Conservation (phyloP, 2,888 invertebrate species). For the Stenodema calcarata region DNA sequence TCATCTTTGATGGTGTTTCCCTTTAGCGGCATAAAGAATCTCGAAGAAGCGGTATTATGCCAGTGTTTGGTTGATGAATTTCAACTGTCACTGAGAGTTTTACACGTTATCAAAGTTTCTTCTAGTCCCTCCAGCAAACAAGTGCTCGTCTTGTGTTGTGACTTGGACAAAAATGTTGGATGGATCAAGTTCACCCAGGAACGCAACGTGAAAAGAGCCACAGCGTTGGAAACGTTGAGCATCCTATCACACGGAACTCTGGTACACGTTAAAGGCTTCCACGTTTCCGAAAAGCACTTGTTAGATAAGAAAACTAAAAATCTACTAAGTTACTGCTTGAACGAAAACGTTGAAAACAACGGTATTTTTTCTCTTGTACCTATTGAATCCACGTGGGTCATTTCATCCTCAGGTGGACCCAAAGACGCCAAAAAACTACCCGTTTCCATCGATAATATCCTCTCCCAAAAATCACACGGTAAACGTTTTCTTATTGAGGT, state of each 20-base stretch:
- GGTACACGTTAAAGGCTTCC: not conserved
- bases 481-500: not conserved
- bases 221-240: not conserved
- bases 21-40: not conserved
- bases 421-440: not conserved
- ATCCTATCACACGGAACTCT: not conserved
- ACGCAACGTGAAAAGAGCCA: not conserved
- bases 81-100: not conserved
- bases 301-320: conserved; percentile 12
- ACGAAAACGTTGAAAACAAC: not conserved
- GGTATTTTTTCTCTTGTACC: not conserved
- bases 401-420: not conserved
- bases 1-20: not conserved
- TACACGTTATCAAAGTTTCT: not conserved
- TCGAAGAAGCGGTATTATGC: not conserved
- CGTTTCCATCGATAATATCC: not conserved
- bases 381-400: not conserved
- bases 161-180: not conserved
- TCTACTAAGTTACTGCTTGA: not conserved
- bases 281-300: not conserved
- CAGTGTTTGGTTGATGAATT: not conserved
- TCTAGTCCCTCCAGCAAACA: not conserved
- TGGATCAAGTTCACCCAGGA: not conserved
- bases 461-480: not conserved
- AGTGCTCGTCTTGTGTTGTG: not conserved